phyloP scores from a whole-genome alignment of 1,140 invertebrate species.

The Drosophila arizonae region DNA sequence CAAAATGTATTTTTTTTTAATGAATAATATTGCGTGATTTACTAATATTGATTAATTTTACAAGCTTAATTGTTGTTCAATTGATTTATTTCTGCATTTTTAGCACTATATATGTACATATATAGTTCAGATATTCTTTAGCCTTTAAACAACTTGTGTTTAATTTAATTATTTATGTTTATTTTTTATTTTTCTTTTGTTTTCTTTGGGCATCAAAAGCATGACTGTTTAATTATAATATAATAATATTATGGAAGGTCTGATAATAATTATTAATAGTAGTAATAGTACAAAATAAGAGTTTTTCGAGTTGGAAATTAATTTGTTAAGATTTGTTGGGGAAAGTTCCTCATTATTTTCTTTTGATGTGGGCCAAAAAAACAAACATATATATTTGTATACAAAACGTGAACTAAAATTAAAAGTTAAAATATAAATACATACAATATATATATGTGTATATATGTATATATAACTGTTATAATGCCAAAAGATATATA shows the following conservation, averaged over 20 bases:
- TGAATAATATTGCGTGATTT: slow-evolving; percentile 78
- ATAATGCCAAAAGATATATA: slow-evolving; percentile 61
- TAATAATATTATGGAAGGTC: slow-evolving; percentile 41
- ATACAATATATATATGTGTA: slow-evolving; percentile 44
- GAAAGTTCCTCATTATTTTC: background rate
- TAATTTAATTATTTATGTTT: slow-evolving; percentile 1
- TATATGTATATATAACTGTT: slow-evolving; percentile 33
- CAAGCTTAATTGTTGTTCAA: slow-evolving; percentile 18
- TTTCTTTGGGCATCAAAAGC: slow-evolving; percentile 77
- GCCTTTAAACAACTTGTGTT: slow-evolving; percentile 2
- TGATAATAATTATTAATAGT: slow-evolving; percentile 1
- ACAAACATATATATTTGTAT: slow-evolving; percentile 39
- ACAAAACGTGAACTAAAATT: slow-evolving; percentile 71
- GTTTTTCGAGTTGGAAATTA: slow-evolving; percentile 45
- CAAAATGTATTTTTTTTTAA: slow-evolving; percentile 50
- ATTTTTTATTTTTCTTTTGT: slow-evolving; percentile 20
- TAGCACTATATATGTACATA: slow-evolving; percentile 1
- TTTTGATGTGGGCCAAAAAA: slow-evolving; percentile 40
- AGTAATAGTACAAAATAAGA: slow-evolving; percentile 16
- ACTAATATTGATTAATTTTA: slow-evolving; percentile 69
- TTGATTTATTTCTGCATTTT: slow-evolving; percentile 11
- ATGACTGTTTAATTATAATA: slow-evolving; percentile 67
- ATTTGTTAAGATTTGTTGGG: background rate
- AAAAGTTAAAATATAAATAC: slow-evolving; percentile 67
- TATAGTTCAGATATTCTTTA: background rate